Evolutionary conservation across 2,888 invertebrate species (phyloP), one percentile per base, ranked within the genome.

Genomic region (Graphium colonna): DNA sequence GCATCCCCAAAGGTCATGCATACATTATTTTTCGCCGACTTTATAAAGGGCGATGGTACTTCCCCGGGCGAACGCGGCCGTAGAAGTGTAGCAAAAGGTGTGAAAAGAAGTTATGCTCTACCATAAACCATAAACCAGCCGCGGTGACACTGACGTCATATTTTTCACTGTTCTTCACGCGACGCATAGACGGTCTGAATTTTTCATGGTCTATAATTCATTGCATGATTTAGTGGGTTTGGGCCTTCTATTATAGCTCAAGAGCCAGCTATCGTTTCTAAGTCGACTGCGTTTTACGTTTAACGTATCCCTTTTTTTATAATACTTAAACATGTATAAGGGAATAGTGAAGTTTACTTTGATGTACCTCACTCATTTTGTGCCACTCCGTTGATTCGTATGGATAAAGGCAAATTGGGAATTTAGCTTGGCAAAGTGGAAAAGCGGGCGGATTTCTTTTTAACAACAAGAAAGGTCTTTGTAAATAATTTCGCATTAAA

Each of bases 191-290:
- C 77, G 74, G 76, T 82, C 77, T 83, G 44, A 54, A 54, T 46
- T 45, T 49, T 50, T 44, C 41, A 54, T 45, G 36, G 41, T 41
- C 81, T 79, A 79, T 87, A 86, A 87, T 82, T 86, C 78, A 84
- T 82, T 74, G 73, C 72, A 81, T 86, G 85, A 85, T 84, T 84
- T 85, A 85, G 83, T 60, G 59, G 78, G 78, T 79, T 76, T 82
- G 71, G 68, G 71, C 71, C 67, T 69, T 61, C 68, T 65, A 63
- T 69, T 73, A 72, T 71, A 69, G 58, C 63, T 62, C 49, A 41
- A 61, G 64, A 63, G 64, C 57, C 47, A 42, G 59, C 60, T 66
- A 65, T 62, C 61, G 63, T 58, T 59, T 52, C 59, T 56, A 55
- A 59, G 64, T 67, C 59, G 61, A 55, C 63, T 56, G 58, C 62